Base-by-base conservation (phyloP, 2,113 vertebrate genomes). In the Amia ocellicauda region DNA sequence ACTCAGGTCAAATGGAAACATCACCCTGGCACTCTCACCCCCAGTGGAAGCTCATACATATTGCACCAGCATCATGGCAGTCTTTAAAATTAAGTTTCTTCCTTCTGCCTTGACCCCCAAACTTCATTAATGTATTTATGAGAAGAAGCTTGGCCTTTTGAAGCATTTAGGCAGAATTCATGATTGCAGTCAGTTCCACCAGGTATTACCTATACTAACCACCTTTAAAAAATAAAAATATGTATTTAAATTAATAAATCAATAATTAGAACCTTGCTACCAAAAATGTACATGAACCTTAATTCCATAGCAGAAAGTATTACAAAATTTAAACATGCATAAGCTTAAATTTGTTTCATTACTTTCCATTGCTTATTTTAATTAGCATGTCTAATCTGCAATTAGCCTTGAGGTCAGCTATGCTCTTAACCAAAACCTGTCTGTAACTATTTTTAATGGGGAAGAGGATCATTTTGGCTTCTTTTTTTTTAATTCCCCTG, bases 341-440 rank as follows among this genome's bases (percentile, higher is more conserved):
- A 19, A 69, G 75, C 73, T 81, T 77, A 76, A 80, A 74, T 80
- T 83, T 80, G 73, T 83, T 85, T 80, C 80, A 80, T 78, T 76
- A 70, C 69, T 73, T 73, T 52, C 68, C 69, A 83, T 83, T 81
- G 71, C 79, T 84, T 78, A 78, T 86, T 85, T 86, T 85, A 89
- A 89, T 89, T 85, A 85, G 74, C 76, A 66, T 71, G 63, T 71
- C 69, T 87, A 87, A 89, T 89, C 85, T 83, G 81, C 75, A 87
- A 86, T 88, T 87, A 86, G 80, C 85, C 78, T 59, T 62, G 78
- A 85, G 83, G 83, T 90, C 83, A 88, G 64, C 68, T 74, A 62
- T 71, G 75, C 78, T 75, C 69, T 76, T 76, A 69, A 63, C 63
- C 66, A 78, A 75, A 82, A 81, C 71, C 74, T 51, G 10, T 16